phyloP scores from a whole-genome alignment of 2,888 invertebrate genomes.

The Lingula anatina region DNA sequence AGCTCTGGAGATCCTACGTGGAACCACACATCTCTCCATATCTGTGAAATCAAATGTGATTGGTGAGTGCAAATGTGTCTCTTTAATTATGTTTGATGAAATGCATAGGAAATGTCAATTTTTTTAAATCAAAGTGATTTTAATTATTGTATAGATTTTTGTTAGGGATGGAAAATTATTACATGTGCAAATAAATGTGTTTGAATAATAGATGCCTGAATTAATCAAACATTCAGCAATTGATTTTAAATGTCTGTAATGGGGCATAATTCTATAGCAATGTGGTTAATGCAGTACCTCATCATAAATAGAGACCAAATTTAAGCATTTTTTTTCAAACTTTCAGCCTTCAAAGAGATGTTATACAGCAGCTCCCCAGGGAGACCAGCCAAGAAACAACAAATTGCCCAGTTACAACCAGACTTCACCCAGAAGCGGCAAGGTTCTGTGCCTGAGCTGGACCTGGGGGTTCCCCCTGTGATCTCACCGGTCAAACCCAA shows the following conservation, averaged over 20 bases:
- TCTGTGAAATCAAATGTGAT: constrained; percentile 95
- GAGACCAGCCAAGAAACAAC: constrained; percentile 65
- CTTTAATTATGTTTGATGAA: too few species aligned
- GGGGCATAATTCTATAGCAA: too few species aligned
- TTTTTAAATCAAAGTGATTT: too few species aligned
- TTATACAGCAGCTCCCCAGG: constrained; percentile 70
- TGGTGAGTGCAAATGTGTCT: constrained; percentile 58
- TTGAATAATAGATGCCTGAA: too few species aligned
- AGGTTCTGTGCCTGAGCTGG: constrained; percentile 67
- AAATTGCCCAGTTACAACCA: constrained; percentile 64
- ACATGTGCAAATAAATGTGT: too few species aligned
- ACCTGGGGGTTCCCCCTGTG: constrained; percentile 42
- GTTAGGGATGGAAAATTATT: too few species aligned
- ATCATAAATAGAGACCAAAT: not conserved
- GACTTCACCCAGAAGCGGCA: constrained; percentile 71
- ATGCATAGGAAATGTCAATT: too few species aligned
- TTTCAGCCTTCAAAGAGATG: constrained; percentile 65
- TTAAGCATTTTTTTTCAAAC: constrained; percentile 8
- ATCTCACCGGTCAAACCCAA: constrained; percentile 27
- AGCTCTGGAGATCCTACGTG: constrained; percentile 86
- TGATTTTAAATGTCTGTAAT: too few species aligned
- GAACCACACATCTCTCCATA: constrained; percentile 92
- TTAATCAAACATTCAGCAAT: too few species aligned
- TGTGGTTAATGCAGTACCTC: too few species aligned
- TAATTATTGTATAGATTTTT: too few species aligned